phyloP scores from a whole-genome alignment of 2,888 invertebrate species.

The Nezara viridula region DNA sequence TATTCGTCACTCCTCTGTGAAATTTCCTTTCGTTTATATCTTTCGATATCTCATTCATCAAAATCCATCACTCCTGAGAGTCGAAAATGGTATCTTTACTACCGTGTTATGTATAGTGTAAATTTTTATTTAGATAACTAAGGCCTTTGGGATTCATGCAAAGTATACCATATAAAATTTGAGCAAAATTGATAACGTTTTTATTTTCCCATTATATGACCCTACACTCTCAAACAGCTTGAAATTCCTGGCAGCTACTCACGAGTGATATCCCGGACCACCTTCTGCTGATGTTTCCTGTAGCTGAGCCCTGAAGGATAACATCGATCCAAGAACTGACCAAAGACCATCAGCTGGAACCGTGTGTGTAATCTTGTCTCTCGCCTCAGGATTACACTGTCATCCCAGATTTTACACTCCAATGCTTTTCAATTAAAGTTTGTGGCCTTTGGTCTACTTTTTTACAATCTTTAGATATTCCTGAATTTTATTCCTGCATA shows the following conservation, averaged over 20 bases:
- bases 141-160: too few relatives aligned
- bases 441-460: not conserved
- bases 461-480: not conserved
- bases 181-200: not conserved
- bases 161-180: not conserved
- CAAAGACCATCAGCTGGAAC: not conserved
- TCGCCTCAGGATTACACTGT: not conserved
- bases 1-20: too few relatives aligned
- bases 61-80: too few relatives aligned
- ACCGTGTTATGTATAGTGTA: too few relatives aligned
- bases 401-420: constrained; percentile 34
- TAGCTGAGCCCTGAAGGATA: not conserved
- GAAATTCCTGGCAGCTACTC: not conserved
- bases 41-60: too few relatives aligned
- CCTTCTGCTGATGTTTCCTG: not conserved
- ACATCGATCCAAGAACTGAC: not conserved
- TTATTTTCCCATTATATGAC: not conserved
- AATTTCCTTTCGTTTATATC: too few relatives aligned
- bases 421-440: constrained; percentile 25
- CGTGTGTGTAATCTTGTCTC: not conserved
- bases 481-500: not conserved
- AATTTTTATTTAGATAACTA: too few relatives aligned
- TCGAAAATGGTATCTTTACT: too few relatives aligned
- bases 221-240: not conserved
- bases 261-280: not conserved